A percentile compares a stretch with the other conserved stretches of the same genome.
Evolutionary conservation across 1,140 invertebrate genomes (phyloP).

Genomic region (Paramacrobiotus metropolitanus): DNA sequence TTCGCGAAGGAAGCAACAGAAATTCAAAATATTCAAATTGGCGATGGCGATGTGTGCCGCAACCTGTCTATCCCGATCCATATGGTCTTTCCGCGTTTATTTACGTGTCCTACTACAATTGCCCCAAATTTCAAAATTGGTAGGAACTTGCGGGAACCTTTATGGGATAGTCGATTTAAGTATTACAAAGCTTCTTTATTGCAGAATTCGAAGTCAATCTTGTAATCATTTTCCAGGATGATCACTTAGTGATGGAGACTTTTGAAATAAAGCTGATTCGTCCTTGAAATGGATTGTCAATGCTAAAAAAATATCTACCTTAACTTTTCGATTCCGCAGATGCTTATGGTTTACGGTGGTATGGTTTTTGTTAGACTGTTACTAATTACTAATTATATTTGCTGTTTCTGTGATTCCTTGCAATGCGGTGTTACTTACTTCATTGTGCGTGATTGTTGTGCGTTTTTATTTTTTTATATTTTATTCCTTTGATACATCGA

Average conservation of each 20-base stretch:
- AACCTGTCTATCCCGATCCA: conserved; percentile 65
- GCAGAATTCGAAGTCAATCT: conserved; percentile 88
- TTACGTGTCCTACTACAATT: conserved; percentile 72
- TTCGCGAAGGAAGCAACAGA: conserved; percentile 89
- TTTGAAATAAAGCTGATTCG: conserved; percentile 57
- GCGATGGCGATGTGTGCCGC: conserved; percentile 62
- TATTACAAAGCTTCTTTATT: conserved; percentile 24
- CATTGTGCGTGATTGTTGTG: no score
- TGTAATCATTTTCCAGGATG: conserved; percentile 71
- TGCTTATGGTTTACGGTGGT: no score
- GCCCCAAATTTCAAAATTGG: conserved; percentile 89
- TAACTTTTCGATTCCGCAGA: no score
- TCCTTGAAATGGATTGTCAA: conserved; percentile 8
- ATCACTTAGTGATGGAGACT: conserved; percentile 83
- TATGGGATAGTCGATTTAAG: neutral
- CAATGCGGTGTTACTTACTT: no score
- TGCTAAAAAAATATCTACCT: no score
- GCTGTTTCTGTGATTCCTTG: no score
- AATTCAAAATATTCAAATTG: conserved; percentile 92
- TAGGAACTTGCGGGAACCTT: conserved; percentile 26
- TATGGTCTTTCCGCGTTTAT: conserved; percentile 81
- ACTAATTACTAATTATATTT: no score
- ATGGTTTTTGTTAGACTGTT: no score
- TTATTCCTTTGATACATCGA: no score
- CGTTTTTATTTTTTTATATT: no score